Conservation (phyloP, 2,113 vertebrate genomes). For the Pomatorhinus ruficollis region DNA sequence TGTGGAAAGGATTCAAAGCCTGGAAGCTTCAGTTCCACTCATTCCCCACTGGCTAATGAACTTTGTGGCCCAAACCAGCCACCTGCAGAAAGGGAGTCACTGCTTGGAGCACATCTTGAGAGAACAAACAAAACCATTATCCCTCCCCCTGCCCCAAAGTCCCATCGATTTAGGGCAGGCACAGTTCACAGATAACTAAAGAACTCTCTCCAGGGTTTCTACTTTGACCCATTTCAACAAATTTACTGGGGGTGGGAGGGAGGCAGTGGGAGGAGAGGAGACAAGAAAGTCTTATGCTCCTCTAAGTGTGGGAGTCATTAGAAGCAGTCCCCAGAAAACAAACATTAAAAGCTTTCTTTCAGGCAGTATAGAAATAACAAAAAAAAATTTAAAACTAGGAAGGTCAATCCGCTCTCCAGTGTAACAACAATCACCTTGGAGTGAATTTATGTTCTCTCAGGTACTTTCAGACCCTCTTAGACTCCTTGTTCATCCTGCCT, state of each 20-base stretch:
- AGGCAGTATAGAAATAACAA: background rate
- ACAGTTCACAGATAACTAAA: background rate
- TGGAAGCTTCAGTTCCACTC: background rate
- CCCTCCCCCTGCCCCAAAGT: background rate
- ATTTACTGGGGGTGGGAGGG: background rate
- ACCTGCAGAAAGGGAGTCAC: background rate
- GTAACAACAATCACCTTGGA: background rate
- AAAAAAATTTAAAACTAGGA: background rate
- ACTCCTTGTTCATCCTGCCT: background rate
- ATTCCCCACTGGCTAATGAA: background rate
- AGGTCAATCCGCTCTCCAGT: background rate
- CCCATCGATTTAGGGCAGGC: background rate
- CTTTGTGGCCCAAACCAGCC: background rate
- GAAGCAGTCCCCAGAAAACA: constrained; percentile 22
- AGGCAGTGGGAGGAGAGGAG: background rate
- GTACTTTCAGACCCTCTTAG: background rate
- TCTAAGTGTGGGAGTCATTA: background rate
- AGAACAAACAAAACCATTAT: background rate
- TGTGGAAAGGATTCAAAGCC: background rate
- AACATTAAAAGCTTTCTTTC: constrained; percentile 1
- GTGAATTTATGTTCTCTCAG: background rate
- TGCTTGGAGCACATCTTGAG: background rate
- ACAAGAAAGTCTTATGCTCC: background rate
- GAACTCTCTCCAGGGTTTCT: background rate
- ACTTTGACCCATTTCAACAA: background rate